Evolutionary conservation across 2,888 invertebrate genomes (phyloP), one percentile per base, ranked within the genome.

Genomic region (Latrodectus elegans): DNA sequence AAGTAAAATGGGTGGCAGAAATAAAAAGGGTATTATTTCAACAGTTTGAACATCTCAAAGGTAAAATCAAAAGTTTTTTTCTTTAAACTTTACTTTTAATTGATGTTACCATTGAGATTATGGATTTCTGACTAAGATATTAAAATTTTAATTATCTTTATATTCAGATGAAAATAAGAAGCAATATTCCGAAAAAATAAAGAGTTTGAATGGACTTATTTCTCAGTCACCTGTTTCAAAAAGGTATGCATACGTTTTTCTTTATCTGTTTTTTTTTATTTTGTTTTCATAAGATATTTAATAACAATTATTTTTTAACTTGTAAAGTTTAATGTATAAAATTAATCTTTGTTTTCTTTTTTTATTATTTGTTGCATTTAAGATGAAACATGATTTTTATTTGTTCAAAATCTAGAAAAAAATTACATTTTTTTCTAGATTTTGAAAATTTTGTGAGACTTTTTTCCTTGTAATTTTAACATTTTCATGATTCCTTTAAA

Each of bases 1-100:
- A 98, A 92, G 95, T 96, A 88, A 94, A 95, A 84, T 98, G 98
- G 98, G 97, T 98, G 14, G 95, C 95, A 90, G 96, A 97, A 92
- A 95, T 98, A 91, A 98, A 98, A 92, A 94, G 95, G 12, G 96
- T 98, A 84, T 93, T 98, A 80, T 94, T 98, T 91, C 96, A 96
- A 91, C 98, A 98, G 92, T 94, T 98, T 90, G 96, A 97, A 90
- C 96, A 97, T 92, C 94, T 98, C 51, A 92, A 92, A 92, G 92
- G 93, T 91, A 91, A 91, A 67, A 90, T 90, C 38, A 11, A 11
- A 55, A 64, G 11, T 75, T 15, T n/a, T 60, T 15, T 15, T 11
- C 10, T 60, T n/a, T 15, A 6, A 60, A 6, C n/a, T 3, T 64
- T 64, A 60, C n/a, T 64, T 52, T 22, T 76, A 6, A 11, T 17